Conservation (phyloP, 1,140 invertebrate species). For the Bactericera cockerelli region DNA sequence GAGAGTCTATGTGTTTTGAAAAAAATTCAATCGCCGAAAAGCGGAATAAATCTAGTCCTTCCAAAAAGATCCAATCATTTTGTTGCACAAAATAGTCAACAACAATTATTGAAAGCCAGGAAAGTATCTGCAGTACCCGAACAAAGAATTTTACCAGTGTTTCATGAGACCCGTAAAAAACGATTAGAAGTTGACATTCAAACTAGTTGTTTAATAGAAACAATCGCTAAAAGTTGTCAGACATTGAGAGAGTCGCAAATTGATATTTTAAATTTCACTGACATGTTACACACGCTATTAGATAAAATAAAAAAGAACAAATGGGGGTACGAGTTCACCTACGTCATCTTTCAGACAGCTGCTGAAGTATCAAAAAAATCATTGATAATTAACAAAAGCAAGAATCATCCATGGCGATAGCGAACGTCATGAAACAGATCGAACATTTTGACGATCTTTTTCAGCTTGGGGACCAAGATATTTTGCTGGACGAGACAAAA, state of each 20-base stretch:
- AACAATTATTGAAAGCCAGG: too few species aligned
- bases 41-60: too few species aligned
- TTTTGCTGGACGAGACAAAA: not conserved
- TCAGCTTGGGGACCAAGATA: too few species aligned
- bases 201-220: not conserved
- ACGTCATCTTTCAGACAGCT: not conserved
- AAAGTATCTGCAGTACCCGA: too few species aligned
- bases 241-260: not conserved
- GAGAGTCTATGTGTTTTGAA: too few species aligned
- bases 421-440: not conserved
- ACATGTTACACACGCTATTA: not conserved
- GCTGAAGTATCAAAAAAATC: not conserved
- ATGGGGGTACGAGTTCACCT: not conserved
- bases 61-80: too few species aligned
- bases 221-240: not conserved
- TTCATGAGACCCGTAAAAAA: too few species aligned
- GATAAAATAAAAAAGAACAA: not conserved
- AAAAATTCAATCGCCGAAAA: too few species aligned
- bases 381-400: not conserved
- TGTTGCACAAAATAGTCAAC: too few species aligned
- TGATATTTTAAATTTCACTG: not conserved
- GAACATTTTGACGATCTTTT: not conserved
- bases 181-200: not conserved
- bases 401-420: not conserved
- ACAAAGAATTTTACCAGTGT: too few species aligned